Conservation (phyloP, 2,797 vertebrate species). For the Cuniculus paca region DNA sequence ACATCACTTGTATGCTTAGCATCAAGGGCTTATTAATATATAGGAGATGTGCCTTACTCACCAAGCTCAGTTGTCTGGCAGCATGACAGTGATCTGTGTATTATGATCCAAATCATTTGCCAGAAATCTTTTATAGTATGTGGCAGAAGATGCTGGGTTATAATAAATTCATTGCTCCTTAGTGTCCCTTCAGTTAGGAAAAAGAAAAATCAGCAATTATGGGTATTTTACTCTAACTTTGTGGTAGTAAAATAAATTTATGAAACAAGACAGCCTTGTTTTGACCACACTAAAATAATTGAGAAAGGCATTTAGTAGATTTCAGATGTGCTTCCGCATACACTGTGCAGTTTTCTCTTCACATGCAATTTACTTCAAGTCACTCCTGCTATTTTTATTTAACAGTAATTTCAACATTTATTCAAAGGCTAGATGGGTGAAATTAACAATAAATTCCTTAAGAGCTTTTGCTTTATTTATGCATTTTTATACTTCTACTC, state of each 20-base stretch:
- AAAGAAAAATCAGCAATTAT: slow-evolving; percentile 71
- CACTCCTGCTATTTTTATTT: slow-evolving; percentile 82
- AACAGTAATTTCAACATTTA: slow-evolving; percentile 82
- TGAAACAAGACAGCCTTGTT: slow-evolving; percentile 72
- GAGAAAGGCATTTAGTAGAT: slow-evolving; percentile 65
- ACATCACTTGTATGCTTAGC: neutral
- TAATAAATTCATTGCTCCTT: slow-evolving; percentile 99
- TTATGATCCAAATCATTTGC: slow-evolving; percentile 99
- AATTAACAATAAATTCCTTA: slow-evolving; percentile 79
- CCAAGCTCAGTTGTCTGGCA: slow-evolving; percentile 98
- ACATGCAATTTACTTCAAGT: slow-evolving; percentile 72
- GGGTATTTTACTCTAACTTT: slow-evolving; percentile 28
- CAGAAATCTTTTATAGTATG: slow-evolving; percentile 99
- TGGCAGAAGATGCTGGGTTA: slow-evolving; percentile 99
- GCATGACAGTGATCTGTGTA: slow-evolving; percentile 99
- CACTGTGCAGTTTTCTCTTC: slow-evolving; percentile 77
- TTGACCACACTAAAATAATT: slow-evolving; percentile 26
- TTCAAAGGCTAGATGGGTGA: slow-evolving; percentile 76
- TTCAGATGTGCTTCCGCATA: slow-evolving; percentile 56
- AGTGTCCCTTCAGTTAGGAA: slow-evolving; percentile 94
- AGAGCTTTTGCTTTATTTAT: slow-evolving; percentile 80
- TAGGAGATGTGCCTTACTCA: slow-evolving; percentile 85
- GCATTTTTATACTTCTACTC: slow-evolving; percentile 77
- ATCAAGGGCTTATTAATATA: neutral
- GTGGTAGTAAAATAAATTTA: slow-evolving; percentile 51